Percentiles rank a stretch among this genome's conserved stretches.
Conservation (phyloP, 2,113 vertebrate species). For the Solea senegalensis region DNA sequence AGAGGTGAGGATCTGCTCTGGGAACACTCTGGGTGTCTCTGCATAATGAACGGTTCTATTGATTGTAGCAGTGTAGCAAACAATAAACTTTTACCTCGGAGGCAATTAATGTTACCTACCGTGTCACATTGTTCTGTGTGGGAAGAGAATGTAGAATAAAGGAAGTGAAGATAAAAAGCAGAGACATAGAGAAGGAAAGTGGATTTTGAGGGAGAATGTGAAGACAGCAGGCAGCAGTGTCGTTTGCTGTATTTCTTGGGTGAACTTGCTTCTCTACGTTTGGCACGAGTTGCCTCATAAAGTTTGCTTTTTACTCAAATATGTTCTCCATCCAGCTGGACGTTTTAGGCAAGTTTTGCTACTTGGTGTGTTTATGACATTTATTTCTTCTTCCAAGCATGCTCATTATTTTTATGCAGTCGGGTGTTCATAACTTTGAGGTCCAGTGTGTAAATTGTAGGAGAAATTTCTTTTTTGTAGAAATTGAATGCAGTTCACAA, state of each 20-base stretch:
- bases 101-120: no score
- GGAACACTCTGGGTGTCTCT: background rate
- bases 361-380: slow-evolving; percentile 29
- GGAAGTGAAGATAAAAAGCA: no score
- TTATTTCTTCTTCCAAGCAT: background rate
- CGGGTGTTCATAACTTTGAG: slow-evolving; percentile 1
- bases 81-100: no score
- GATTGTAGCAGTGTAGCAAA: no score
- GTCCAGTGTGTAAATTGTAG: background rate
- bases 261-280: slow-evolving; percentile 12
- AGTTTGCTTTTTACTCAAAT: slow-evolving; percentile 50
- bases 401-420: slow-evolving; percentile 6
- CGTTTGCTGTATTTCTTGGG: slow-evolving; percentile 52
- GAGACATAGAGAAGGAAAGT: slow-evolving; percentile 5
- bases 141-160: no score
- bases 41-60: no score
- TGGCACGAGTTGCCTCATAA: slow-evolving; percentile 42
- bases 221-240: slow-evolving; percentile 22
- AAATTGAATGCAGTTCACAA: no score
- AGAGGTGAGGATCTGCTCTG: slow-evolving; percentile 53
- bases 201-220: slow-evolving; percentile 7
- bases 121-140: no score
- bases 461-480: no score
- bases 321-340: slow-evolving; percentile 47
- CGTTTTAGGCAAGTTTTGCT: slow-evolving; percentile 2